Percentiles rank a stretch among this genome's conserved stretches.
Evolutionary conservation across 2,797 vertebrate genomes (phyloP).

Genomic region (Oryzias dopingdopingensis): DNA sequence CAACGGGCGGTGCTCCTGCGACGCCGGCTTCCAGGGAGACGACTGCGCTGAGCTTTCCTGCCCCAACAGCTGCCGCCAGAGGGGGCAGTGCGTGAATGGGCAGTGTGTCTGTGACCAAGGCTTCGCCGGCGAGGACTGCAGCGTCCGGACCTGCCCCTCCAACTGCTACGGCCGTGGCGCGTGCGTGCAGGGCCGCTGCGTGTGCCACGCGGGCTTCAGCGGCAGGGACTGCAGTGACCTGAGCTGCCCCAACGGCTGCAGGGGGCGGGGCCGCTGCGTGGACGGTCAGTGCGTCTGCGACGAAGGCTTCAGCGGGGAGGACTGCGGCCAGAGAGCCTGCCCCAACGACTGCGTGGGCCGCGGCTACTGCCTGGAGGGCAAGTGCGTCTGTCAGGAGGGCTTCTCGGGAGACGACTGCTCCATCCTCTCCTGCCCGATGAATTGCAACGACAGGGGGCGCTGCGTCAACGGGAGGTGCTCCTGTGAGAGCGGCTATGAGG

Average conservation of each 20-base stretch:
- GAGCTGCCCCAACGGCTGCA: conserved; percentile 84
- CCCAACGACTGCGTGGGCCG: conserved; percentile 78
- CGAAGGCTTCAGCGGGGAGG: conserved; percentile 79
- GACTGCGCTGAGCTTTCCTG: conserved; percentile 83
- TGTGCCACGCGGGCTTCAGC: conserved; percentile 76
- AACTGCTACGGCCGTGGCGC: conserved; percentile 80
- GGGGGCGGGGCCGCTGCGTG: conserved; percentile 77
- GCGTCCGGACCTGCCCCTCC: conserved; percentile 78
- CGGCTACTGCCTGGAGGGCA: conserved; percentile 78
- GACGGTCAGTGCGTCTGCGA: conserved; percentile 86
- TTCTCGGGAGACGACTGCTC: conserved; percentile 84
- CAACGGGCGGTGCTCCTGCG: conserved; percentile 83
- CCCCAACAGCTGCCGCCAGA: conserved; percentile 73
- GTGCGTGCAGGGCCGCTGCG: conserved; percentile 80
- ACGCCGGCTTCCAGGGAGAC: conserved; percentile 79
- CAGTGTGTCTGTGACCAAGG: conserved; percentile 83
- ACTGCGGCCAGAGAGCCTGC: conserved; percentile 83
- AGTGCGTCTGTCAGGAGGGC: conserved; percentile 77
- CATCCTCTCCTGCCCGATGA: conserved; percentile 73
- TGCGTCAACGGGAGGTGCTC: conserved; percentile 83
- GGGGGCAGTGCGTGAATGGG: conserved; percentile 81
- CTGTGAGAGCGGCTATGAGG: conserved; percentile 80
- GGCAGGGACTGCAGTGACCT: conserved; percentile 82
- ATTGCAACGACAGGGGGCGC: conserved; percentile 81
- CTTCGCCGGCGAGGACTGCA: conserved; percentile 80